Evolutionary conservation across 2,113 vertebrate species (phyloP).

Genomic region (Callorhinus ursinus): DNA sequence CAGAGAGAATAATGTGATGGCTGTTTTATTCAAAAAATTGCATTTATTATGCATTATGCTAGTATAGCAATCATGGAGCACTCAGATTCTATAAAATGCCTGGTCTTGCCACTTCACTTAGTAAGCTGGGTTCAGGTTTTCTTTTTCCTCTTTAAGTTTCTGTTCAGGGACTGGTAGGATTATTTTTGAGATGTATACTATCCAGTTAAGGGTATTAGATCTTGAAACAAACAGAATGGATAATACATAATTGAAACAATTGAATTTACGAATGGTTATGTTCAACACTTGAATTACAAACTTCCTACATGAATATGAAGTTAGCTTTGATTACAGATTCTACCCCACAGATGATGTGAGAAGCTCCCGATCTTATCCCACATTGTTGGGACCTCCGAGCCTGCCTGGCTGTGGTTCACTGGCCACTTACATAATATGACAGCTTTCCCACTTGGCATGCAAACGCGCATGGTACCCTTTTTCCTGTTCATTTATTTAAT

Average conservation of each 20-base stretch:
- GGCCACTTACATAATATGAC: neutral
- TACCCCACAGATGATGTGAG: neutral
- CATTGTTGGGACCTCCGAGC: neutral
- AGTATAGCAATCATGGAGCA: neutral
- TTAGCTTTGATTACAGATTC: neutral
- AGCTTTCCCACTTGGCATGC: neutral
- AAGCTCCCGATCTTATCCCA: neutral
- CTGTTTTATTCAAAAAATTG: neutral
- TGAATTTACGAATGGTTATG: neutral
- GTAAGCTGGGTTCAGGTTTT: conserved; percentile 15
- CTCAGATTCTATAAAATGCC: neutral
- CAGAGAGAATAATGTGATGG: conserved; percentile 26
- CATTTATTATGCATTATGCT: conserved; percentile 24
- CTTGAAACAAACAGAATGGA: neutral
- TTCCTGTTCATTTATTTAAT: neutral
- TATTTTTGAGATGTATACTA: neutral
- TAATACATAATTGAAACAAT: neutral
- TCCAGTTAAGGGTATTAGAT: neutral
- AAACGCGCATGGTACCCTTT: neutral
- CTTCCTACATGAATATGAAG: neutral
- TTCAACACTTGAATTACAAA: neutral
- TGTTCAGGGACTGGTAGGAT: neutral
- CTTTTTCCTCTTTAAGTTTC: neutral
- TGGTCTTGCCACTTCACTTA: neutral
- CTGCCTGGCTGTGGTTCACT: neutral